Percentiles rank a stretch among this genome's conserved stretches.
phyloP scores from a whole-genome alignment of 2,888 invertebrate genomes.

The Mycalesis mineus region DNA sequence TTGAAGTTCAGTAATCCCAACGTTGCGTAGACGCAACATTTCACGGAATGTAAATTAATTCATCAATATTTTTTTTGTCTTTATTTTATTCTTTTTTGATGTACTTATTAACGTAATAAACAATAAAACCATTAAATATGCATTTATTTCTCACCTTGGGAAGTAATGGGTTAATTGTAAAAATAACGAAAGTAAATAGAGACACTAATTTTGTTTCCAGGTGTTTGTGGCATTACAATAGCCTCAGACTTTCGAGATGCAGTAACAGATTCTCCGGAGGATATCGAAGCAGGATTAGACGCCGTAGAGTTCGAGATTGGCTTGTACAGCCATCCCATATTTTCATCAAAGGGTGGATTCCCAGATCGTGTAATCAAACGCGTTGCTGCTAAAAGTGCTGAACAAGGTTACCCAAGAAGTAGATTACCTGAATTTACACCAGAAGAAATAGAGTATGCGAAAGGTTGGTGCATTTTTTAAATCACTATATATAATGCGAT shows the following conservation, averaged over 20 bases:
- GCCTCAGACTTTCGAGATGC: conserved; percentile 55
- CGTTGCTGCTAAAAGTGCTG: conserved; percentile 60
- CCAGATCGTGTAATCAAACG: conserved; percentile 60
- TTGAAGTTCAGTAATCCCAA: too few relatives aligned
- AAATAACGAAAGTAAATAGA: not conserved
- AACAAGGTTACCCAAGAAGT: conserved; percentile 64
- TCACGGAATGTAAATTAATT: too few relatives aligned
- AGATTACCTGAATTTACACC: conserved; percentile 66
- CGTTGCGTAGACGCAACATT: too few relatives aligned
- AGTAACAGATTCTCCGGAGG: conserved; percentile 42
- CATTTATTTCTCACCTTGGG: too few relatives aligned
- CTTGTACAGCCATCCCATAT: conserved; percentile 69
- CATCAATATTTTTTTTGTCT: too few relatives aligned
- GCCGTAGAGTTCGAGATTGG: conserved; percentile 56
- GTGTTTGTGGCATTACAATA: conserved; percentile 54
- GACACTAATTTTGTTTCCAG: conserved; percentile 31
- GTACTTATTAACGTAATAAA: too few relatives aligned
- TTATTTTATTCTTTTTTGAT: too few relatives aligned
- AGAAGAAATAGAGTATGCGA: conserved; percentile 54
- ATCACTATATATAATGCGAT: too few relatives aligned
- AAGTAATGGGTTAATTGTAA: too few relatives aligned
- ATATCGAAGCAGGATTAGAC: conserved; percentile 46
- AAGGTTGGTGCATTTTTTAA: conserved; percentile 42
- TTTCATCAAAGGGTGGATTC: conserved; percentile 65
- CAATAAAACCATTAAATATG: too few relatives aligned